Percentiles rank a stretch among this genome's conserved stretches.
phyloP scores from a whole-genome alignment of 1,140 invertebrate species.

The Ceratosolen fusciceps region DNA sequence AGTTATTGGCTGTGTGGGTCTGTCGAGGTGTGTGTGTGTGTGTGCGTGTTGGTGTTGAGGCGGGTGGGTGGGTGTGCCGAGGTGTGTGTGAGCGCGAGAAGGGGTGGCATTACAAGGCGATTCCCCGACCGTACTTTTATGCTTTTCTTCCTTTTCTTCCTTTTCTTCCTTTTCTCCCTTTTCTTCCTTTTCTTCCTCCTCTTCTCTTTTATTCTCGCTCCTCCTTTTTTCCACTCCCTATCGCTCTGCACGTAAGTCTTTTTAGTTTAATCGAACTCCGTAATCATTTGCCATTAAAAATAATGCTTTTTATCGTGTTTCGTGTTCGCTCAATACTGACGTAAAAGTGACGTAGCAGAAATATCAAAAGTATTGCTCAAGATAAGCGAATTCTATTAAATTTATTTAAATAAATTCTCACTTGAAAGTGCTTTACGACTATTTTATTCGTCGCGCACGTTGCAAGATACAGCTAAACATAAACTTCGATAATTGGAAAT shows the following conservation, averaged over 20 bases:
- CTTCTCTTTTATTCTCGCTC: slow-evolving; percentile 15
- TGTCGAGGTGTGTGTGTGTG: too few relatives aligned
- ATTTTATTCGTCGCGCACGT: slow-evolving; percentile 26
- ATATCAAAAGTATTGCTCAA: slow-evolving; percentile 23
- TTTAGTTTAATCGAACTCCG: slow-evolving; percentile 37
- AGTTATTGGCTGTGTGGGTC: too few relatives aligned
- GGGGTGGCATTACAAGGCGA: slow-evolving; percentile 46
- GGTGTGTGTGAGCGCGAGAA: neutral
- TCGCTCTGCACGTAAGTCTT: slow-evolving; percentile 40
- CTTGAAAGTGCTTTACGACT: slow-evolving; percentile 19
- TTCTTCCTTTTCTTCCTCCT: slow-evolving; percentile 16
- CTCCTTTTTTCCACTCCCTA: slow-evolving; percentile 9
- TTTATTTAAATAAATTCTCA: slow-evolving; percentile 29
- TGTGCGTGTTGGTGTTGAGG: too few relatives aligned
- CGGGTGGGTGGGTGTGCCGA: neutral
- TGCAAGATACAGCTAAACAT: slow-evolving; percentile 25
- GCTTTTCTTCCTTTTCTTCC: slow-evolving; percentile 38
- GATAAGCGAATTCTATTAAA: slow-evolving; percentile 21
- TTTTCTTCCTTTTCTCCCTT: slow-evolving; percentile 3
- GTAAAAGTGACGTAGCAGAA: slow-evolving; percentile 26
- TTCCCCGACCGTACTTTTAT: slow-evolving; percentile 46
- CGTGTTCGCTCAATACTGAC: slow-evolving; percentile 25
- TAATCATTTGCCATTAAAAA: slow-evolving; percentile 38
- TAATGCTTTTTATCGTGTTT: slow-evolving; percentile 34
- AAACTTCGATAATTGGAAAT: slow-evolving; percentile 23